Evolutionary conservation across 2,888 invertebrate species (phyloP).

Genomic region (Spodoptera littoralis): DNA sequence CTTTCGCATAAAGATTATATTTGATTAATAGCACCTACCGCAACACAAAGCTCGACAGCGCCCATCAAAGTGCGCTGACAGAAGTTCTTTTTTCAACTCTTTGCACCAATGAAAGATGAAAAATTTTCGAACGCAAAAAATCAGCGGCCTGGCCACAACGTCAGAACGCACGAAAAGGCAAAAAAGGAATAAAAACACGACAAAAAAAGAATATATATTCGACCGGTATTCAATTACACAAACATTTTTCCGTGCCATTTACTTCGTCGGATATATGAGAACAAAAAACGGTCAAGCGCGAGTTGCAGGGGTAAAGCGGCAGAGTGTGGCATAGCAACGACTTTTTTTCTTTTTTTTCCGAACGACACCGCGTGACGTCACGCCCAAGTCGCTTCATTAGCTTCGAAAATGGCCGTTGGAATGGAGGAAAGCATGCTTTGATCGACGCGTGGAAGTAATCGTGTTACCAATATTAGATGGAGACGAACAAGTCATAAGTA

Average conservation of each 20-base stretch:
- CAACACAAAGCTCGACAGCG: neutral
- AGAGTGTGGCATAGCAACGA: slow-evolving; percentile 26
- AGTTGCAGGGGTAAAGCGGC: slow-evolving; percentile 30
- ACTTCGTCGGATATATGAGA: slow-evolving; percentile 53
- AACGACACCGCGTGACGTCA: slow-evolving; percentile 19
- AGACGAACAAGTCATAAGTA: neutral
- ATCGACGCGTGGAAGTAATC: slow-evolving; percentile 23
- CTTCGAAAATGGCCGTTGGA: slow-evolving; percentile 22
- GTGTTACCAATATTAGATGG: slow-evolving; percentile 4
- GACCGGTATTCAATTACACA: slow-evolving; percentile 58
- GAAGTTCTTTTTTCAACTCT: neutral
- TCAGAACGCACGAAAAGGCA: slow-evolving; percentile 13
- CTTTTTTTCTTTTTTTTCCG: slow-evolving; percentile 39
- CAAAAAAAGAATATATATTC: slow-evolving; percentile 18
- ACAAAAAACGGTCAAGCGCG: slow-evolving; percentile 51
- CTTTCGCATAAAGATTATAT: no score
- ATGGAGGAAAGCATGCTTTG: slow-evolving; percentile 29
- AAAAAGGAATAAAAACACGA: slow-evolving; percentile 19
- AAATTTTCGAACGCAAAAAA: slow-evolving; percentile 5
- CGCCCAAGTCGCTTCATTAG: slow-evolving; percentile 27
- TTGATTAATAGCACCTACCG: no score
- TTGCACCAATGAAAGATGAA: neutral
- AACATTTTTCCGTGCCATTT: slow-evolving; percentile 59
- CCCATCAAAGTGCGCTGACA: neutral
- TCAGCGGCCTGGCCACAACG: slow-evolving; percentile 10